phyloP scores from a whole-genome alignment of 1,140 invertebrate species.

The Eupristina koningsbergeri region DNA sequence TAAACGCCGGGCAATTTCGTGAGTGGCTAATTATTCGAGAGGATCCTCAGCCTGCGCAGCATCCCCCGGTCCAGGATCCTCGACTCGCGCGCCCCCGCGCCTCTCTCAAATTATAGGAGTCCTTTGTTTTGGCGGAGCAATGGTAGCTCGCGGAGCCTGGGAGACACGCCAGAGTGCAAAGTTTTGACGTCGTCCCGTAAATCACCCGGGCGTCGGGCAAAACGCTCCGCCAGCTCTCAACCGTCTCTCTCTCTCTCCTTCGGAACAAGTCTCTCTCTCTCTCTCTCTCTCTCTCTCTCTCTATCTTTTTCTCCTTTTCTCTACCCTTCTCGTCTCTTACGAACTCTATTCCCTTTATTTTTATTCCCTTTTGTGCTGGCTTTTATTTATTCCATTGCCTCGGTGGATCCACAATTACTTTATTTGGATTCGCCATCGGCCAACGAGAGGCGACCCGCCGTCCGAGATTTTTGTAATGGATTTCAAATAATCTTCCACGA shows the following conservation, averaged over 20 bases:
- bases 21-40: slow-evolving; percentile 39
- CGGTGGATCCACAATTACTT: not conserved
- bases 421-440: not conserved
- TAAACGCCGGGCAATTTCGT: slow-evolving; percentile 22
- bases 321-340: not conserved
- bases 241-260: slow-evolving; percentile 3
- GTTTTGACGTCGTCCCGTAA: slow-evolving; percentile 72
- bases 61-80: not conserved
- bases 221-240: slow-evolving; percentile 1
- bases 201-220: slow-evolving; percentile 58
- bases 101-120: slow-evolving; percentile 58
- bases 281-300: not conserved
- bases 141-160: slow-evolving; percentile 1
- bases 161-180: slow-evolving; percentile 66
- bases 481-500: not conserved
- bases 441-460: not conserved
- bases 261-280: slow-evolving; percentile 16
- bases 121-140: slow-evolving; percentile 60
- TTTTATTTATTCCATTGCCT: not conserved
- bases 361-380: not conserved
- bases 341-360: slow-evolving; percentile 24
- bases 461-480: not conserved
- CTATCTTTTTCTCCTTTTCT: not conserved
- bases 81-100: slow-evolving; percentile 24
- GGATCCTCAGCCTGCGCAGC: not conserved